Percentiles rank a stretch among this genome's conserved stretches.
Conservation (phyloP, 2,888 invertebrate species). For the Hirtodrosophila histrioides region DNA sequence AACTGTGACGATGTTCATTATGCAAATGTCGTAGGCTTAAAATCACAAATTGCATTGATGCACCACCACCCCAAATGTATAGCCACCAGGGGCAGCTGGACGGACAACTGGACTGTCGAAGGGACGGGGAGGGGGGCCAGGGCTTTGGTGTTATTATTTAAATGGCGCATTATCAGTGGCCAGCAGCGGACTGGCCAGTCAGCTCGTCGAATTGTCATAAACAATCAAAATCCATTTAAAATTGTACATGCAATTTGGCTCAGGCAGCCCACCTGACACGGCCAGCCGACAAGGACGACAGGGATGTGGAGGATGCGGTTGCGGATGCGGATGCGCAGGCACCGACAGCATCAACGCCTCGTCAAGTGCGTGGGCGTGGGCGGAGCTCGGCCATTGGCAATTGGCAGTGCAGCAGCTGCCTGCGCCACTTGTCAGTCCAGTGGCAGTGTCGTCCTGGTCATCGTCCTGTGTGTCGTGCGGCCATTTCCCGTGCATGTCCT, state of each 20-base stretch:
- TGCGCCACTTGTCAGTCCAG: conserved; percentile 62
- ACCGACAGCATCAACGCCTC: conserved; percentile 77
- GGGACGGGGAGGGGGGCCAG: conserved; percentile 1
- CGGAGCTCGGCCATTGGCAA: conserved; percentile 52
- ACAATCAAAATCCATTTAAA: conserved; percentile 83
- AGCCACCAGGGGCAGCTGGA: conserved; percentile 5
- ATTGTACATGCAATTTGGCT: conserved; percentile 77
- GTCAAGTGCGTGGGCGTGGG: conserved; percentile 67
- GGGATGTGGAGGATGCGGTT: conserved; percentile 1
- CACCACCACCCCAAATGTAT: conserved; percentile 18
- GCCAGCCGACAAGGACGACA: conserved; percentile 21
- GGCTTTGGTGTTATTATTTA: conserved; percentile 66
- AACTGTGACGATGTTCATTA: conserved; percentile 30
- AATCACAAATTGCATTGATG: conserved; percentile 64
- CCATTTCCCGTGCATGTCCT: conserved; percentile 45
- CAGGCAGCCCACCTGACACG: conserved; percentile 43
- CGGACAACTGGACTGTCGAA: background rate
- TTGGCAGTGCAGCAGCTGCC: conserved; percentile 45
- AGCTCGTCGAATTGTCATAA: conserved; percentile 78
- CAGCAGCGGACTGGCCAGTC: conserved; percentile 71
- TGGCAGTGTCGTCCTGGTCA: conserved; percentile 12
- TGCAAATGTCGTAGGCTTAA: conserved; percentile 65
- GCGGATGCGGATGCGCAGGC: conserved; percentile 43
- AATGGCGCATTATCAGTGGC: conserved; percentile 77
- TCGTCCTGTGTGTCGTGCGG: conserved; percentile 11